Evolutionary conservation across 2,797 vertebrate genomes (phyloP), one percentile per base, ranked within the genome.

Genomic region (Ctenochaetus hawaiiensis): DNA sequence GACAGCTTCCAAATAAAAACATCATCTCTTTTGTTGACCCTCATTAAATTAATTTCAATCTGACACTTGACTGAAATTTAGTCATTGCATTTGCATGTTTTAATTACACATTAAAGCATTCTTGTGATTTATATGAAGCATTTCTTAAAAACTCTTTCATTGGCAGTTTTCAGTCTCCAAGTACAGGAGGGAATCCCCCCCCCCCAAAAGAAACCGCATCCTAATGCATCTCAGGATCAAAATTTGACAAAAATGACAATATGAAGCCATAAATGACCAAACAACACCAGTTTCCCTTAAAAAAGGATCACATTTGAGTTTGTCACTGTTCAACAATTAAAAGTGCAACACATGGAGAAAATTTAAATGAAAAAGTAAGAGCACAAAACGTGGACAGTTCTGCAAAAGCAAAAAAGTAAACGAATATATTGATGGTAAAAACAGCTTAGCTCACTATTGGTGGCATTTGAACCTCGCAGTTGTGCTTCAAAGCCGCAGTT

Each of bases 1-100:
- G 60, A 61, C 22, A 45, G 26, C 66, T 78, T 67, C 75, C 64
- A 78, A 37, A 34, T 23, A 39, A 64, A 81, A 59, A 68, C 9
- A 72, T 26, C 9, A 51, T 37, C 30, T 58, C 17, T 62, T 37
- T 53, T 14, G 4, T 60, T 44, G 18, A 56, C 34, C 22, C n/a
- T 47, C 11, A 47, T 26, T 20, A 17, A 39, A 41, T 13, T 22
- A 70, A 62, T 48, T 13, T 37, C 8, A 73, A 62, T 44, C 37
- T 56, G 48, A 64, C 44, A 52, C 13, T 6, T 0, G 26, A 70
- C 18, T 10, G 30, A 45, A 53, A 67, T 16, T 11, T n/a, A 64
- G 23, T 12, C 11, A 47, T 72, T 5, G 30, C 13, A 49, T 49
- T 49, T 10, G 8, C 1, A 61, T 1, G 16, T 2, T 23, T 61